Base-by-base conservation (phyloP, 2,888 invertebrate genomes). In the Alcis repandata region DNA sequence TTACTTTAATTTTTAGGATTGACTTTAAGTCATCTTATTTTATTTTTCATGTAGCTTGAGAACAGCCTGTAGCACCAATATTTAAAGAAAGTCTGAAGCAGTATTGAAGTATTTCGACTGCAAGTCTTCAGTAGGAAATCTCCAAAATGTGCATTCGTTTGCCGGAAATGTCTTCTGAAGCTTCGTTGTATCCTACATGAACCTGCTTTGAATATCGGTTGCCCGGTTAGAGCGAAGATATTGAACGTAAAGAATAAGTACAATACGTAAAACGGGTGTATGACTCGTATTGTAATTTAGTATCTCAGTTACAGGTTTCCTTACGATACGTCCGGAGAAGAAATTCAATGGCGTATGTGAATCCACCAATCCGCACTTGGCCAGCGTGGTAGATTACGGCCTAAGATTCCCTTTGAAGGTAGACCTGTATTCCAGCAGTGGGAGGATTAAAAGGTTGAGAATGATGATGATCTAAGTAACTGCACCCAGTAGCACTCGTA, bases 131-230 rank as follows among this genome's bases (percentile, higher is more conserved):
- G 86, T 83, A 83, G 77, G 79, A 82, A 88, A 90, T 90, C 89
- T 90, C 85, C 87, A 85, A 90, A 92, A 91, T 90, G 88, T 90
- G 86, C 87, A 89, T 87, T 79, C 86, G 83, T 80, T 81, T 77
- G 73, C 78, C 85, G 88, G 89, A 87, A 88, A 89, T 87, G 87
- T 89, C 85, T 84, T 80, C 80, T 79, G 84, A 85, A 90, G 88
- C 88, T 85, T 79, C 76, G 76, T 78, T 82, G 80, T 85, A 87
- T 86, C 85, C 81, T 75, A 76, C 76, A 79, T 75, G 83, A 79
- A 82, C 81, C 82, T 85, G 81, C 75, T 86, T 82, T 88, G 88
- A 88, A 90, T 91, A 89, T 85, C 65, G 63, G 45, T 67, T 67
- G 71, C 70, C n/a, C n/a, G n/a, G n/a, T n/a, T n/a, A 68, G 51